These are phyloP conservation scores for Phalloptychus januarius DNA, from an alignment of 2,797 vertebrate genomes.

Conservation along the genomic window DNA sequence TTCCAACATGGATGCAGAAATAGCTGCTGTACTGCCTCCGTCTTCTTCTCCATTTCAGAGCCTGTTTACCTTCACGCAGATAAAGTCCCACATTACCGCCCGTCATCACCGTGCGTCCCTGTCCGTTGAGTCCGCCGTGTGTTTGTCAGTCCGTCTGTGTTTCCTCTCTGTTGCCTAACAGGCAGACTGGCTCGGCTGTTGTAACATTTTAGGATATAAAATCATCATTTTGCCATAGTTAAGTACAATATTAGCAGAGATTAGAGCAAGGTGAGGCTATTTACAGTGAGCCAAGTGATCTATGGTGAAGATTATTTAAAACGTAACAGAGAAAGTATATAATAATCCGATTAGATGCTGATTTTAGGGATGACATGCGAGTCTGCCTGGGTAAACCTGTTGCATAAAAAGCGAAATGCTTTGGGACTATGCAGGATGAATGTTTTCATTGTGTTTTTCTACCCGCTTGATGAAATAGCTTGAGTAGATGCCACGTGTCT, in stretches of 20 bases:
- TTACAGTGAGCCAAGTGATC: constrained; percentile 15
- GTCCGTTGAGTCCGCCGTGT: constrained; percentile 54
- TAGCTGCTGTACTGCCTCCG: constrained; percentile 67
- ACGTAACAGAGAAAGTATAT: constrained; percentile 34
- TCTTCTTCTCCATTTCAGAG: constrained; percentile 45
- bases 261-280: constrained; percentile 26
- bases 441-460: constrained; percentile 64
- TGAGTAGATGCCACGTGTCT: constrained; percentile 28
- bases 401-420: constrained; percentile 62
- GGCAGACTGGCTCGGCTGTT: constrained; percentile 40
- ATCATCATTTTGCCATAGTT: constrained; percentile 42
- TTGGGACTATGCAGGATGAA: constrained; percentile 73
- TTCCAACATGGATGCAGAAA: constrained; percentile 54
- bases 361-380: constrained; percentile 29
- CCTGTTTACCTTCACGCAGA: constrained; percentile 37
- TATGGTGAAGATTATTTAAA: constrained; percentile 43
- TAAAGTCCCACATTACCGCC: constrained; percentile 1
- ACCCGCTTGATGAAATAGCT: constrained; percentile 44
- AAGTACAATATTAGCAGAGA: constrained; percentile 33
- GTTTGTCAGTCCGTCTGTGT: constrained; percentile 49
- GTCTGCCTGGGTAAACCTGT: constrained; percentile 49
- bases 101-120: constrained; percentile 34
- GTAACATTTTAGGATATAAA: constrained; percentile 37
- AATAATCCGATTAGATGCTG: constrained; percentile 35
- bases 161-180: constrained; percentile 47